Base-by-base conservation (phyloP, 2,113 vertebrate species). In the Fregetta grallaria region DNA sequence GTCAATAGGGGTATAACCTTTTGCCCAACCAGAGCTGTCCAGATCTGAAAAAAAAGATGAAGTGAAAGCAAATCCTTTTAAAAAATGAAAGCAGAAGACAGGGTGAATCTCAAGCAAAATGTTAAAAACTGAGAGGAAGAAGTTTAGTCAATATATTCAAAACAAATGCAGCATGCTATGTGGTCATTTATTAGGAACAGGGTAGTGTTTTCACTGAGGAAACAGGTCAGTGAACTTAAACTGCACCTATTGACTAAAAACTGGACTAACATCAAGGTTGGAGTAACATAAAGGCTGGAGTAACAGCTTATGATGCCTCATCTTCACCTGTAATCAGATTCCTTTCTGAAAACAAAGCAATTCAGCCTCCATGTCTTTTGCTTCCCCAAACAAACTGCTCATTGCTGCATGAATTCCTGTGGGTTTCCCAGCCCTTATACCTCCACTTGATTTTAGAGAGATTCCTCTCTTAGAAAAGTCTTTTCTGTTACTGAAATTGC, bases 1-100 rank as follows among this genome's bases (percentile, higher is more conserved):
- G 93, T 99, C 98, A 19, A 92, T 77, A 5, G 96, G 2, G 3
- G 23, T 90, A 78, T 92, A 98, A 53, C 98, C 98, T 26, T 97
- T 92, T 5, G 98, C 97, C 99, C 99, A 99, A 20, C 98, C 98
- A 34, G 97, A 98, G 63, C 95, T 97, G 34, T 88, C 97, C 86
- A 99, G 96, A 96, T 97, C 99, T 99, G 96, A 70, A 89, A 95
- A 95, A 87, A 44, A 85, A 78, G 26, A 79, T 21, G 2, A 76
- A 82, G 15, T 25, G 15, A 82, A 70, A 75, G 34, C 25, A 76
- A 88, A 85, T 44, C 16, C 10, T 90, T 72, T 59, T 22, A 19
- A 52, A 74, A 88, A 77, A 56, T 8, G 3, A 40, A 42, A 85
- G 59, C 21, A 78, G 73, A 58, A 72, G 16, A 56, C 40, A 67